Percentiles rank a stretch among this genome's conserved stretches.
These are phyloP conservation scores for Adrianichthys oophorus DNA, from an alignment of 2,797 vertebrate species.

Conservation along the genomic window DNA sequence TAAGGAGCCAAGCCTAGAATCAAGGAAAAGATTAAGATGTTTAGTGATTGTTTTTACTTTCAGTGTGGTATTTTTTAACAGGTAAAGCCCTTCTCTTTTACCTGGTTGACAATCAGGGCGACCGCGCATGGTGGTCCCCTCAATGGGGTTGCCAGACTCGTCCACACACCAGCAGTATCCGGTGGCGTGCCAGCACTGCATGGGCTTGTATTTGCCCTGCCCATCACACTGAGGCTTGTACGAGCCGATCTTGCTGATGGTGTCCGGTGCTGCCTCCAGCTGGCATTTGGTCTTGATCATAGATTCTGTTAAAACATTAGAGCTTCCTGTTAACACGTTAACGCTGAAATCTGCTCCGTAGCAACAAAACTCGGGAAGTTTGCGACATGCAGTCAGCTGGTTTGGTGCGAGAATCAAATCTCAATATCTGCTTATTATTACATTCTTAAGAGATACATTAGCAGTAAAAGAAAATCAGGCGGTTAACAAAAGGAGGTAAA, in stretches of 20 bases:
- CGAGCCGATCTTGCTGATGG: slow-evolving; percentile 58
- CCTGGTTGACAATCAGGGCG: slow-evolving; percentile 53
- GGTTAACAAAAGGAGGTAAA: neutral
- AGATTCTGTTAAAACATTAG: slow-evolving; percentile 26
- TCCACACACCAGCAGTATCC: slow-evolving; percentile 95
- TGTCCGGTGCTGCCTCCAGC: slow-evolving; percentile 49
- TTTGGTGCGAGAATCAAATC: too few species aligned
- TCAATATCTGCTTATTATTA: too few species aligned
- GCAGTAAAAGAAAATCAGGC: neutral
- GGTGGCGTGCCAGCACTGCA: slow-evolving; percentile 85
- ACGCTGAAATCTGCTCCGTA: too few species aligned
- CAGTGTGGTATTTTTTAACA: too few species aligned
- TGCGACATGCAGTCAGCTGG: too few species aligned
- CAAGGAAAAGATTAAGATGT: neutral
- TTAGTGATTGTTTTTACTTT: neutral
- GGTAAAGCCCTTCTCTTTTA: slow-evolving; percentile 9
- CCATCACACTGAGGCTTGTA: slow-evolving; percentile 85
- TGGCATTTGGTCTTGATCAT: slow-evolving; percentile 79
- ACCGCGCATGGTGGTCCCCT: slow-evolving; percentile 72
- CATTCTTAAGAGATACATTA: too few species aligned
- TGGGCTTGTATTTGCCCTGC: slow-evolving; percentile 82
- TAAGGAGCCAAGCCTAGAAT: neutral
- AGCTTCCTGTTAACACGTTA: neutral
- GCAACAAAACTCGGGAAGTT: too few species aligned
- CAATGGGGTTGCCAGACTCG: slow-evolving; percentile 76